These are phyloP conservation scores for Neolamprologus kungweensis DNA, from an alignment of 2,113 vertebrate genomes.

Conservation along the genomic window DNA sequence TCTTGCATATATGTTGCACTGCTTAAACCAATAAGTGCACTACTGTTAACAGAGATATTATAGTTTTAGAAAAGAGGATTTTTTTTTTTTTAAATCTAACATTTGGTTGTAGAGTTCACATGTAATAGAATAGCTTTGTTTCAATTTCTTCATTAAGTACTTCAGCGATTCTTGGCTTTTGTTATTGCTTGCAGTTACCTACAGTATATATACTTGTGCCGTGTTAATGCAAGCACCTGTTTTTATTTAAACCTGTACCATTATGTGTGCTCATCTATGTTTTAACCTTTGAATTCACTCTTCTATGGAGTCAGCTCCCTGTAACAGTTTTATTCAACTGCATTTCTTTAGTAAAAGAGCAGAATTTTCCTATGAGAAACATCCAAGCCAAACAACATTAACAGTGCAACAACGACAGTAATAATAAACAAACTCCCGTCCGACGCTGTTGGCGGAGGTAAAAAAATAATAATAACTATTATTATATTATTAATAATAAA, in stretches of 20 bases:
- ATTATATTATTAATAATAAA: conserved; percentile 50
- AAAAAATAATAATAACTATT: conserved; percentile 47
- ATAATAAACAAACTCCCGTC: conserved; percentile 50
- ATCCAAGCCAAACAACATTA: conserved; percentile 67
- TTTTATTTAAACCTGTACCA: conserved; percentile 68
- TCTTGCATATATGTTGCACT: conserved; percentile 81
- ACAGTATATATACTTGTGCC: conserved; percentile 65
- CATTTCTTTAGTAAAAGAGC: conserved; percentile 54
- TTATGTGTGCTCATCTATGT: conserved; percentile 60
- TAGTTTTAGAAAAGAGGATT: conserved; percentile 74
- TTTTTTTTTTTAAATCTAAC: conserved; percentile 60
- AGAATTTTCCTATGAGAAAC: conserved; percentile 56
- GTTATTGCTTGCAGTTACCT: conserved; percentile 69
- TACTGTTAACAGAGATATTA: conserved; percentile 80
- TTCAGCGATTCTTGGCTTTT: conserved; percentile 67
- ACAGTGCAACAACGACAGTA: conserved; percentile 55
- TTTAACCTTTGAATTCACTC: conserved; percentile 40
- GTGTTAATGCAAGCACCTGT: conserved; percentile 65
- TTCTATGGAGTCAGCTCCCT: conserved; percentile 51
- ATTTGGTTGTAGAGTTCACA: conserved; percentile 74
- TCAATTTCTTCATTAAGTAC: conserved; percentile 61
- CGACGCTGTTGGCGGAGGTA: conserved; percentile 28
- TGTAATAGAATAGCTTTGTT: conserved; percentile 70
- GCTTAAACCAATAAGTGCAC: conserved; percentile 82
- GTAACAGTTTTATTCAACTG: conserved; percentile 48